Evolutionary conservation across 1,140 invertebrate species (phyloP).

Genomic region (Drosophila quadrilineata): DNA sequence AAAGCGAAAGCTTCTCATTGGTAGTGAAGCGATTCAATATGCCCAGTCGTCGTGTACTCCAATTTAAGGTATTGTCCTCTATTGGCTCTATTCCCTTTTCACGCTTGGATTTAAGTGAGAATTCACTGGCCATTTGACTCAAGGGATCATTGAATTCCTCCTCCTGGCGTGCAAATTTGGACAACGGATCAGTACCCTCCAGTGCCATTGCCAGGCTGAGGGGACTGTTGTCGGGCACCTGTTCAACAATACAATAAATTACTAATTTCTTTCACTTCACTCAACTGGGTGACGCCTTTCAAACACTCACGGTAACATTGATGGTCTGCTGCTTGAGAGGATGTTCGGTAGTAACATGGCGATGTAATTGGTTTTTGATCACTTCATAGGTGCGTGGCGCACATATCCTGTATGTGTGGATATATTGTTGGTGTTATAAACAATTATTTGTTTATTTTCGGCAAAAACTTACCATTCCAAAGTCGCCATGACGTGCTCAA

Average conservation of each 20-base stretch:
- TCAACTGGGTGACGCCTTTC: slow-evolving; percentile 1
- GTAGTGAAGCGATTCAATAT: slow-evolving; percentile 95
- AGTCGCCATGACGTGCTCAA: slow-evolving; percentile 47
- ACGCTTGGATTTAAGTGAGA: slow-evolving; percentile 68
- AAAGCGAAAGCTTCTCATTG: slow-evolving; percentile 93
- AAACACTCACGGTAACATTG: slow-evolving; percentile 13
- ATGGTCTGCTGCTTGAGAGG: slow-evolving; percentile 55
- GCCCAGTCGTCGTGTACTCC: slow-evolving; percentile 86
- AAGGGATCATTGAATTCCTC: slow-evolving; percentile 83
- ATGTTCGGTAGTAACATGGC: slow-evolving; percentile 49
- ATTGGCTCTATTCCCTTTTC: slow-evolving; percentile 70
- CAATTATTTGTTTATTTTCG: slow-evolving; percentile 45
- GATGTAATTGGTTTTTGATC: slow-evolving; percentile 40
- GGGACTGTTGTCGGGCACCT: slow-evolving; percentile 82
- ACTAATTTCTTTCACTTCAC: slow-evolving; percentile 1
- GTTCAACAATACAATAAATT: neutral
- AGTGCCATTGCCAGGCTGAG: slow-evolving; percentile 83
- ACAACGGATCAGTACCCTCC: slow-evolving; percentile 89
- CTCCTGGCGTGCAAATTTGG: slow-evolving; percentile 86
- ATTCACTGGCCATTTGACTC: slow-evolving; percentile 85
- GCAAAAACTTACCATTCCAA: slow-evolving; percentile 54
- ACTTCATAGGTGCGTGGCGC: slow-evolving; percentile 63
- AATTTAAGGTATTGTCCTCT: slow-evolving; percentile 86
- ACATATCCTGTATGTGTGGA: slow-evolving; percentile 47
- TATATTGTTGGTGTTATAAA: slow-evolving; percentile 28